A percentile compares a stretch with the other conserved stretches of the same genome.
Conservation (phyloP, 2,113 vertebrate genomes). For the Ciconia stormi region DNA sequence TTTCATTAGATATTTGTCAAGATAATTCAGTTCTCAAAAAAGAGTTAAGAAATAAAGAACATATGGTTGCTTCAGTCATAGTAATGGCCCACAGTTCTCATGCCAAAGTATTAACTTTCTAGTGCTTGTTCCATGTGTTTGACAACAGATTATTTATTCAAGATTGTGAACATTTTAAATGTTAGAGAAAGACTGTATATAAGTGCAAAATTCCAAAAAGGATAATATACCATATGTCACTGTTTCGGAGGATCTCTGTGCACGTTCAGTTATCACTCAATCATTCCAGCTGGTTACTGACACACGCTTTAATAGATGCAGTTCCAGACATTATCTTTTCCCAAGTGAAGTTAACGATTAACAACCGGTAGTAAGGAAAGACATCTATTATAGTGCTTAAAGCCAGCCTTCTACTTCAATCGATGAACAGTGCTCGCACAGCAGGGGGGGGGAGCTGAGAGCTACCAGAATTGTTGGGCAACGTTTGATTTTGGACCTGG, state of each 20-base stretch:
- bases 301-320: background rate
- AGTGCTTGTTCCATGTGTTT: background rate
- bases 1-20: background rate
- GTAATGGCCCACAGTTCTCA: background rate
- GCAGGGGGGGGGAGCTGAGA: background rate
- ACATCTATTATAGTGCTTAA: background rate
- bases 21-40: background rate
- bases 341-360: background rate
- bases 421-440: fast-evolving
- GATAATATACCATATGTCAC: background rate
- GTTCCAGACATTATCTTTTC: background rate
- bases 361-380: background rate
- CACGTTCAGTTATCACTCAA: background rate
- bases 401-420: background rate
- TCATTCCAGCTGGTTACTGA: background rate
- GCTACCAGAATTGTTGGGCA: background rate
- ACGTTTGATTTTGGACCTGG: background rate
- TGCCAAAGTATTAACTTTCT: background rate
- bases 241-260: background rate
- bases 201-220: background rate
- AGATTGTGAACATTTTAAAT: background rate
- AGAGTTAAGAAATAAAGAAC: background rate
- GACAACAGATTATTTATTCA: background rate
- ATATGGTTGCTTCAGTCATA: background rate
- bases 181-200: background rate